These are phyloP conservation scores for Nycteola revayana DNA, from an alignment of 2,888 invertebrate species.

Conservation along the genomic window DNA sequence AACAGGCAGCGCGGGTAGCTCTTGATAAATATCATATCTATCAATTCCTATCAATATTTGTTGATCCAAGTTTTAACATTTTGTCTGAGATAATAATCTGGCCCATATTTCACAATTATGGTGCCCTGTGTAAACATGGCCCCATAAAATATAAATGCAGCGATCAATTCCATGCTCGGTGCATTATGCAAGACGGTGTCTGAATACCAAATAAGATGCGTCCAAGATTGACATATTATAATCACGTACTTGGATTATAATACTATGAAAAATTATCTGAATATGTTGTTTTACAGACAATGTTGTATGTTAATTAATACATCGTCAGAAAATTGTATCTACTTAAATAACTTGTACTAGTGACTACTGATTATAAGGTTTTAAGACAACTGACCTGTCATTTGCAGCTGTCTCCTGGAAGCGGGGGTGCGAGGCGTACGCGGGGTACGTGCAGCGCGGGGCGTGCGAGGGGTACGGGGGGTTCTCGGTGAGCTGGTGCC, in stretches of 20 bases:
- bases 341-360: no score
- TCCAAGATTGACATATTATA: conserved; percentile 25
- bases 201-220: conserved; percentile 38
- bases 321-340: conserved; percentile 5
- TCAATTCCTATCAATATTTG: conserved; percentile 22
- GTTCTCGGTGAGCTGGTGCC: conserved; percentile 64
- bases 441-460: conserved; percentile 69
- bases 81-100: conserved; percentile 19
- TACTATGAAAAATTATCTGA: conserved; percentile 22
- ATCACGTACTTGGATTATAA: conserved; percentile 10
- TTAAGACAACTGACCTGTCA: conserved; percentile 65
- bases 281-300: conserved; percentile 2
- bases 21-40: conserved; percentile 14
- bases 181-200: conserved; percentile 38
- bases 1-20: conserved; percentile 25
- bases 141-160: conserved; percentile 31
- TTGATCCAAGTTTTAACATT: conserved; percentile 18
- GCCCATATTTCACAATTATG: conserved; percentile 32
- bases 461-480: conserved; percentile 66
- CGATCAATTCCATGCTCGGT: conserved; percentile 28
- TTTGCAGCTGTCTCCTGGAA: conserved; percentile 76
- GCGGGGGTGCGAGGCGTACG: conserved; percentile 73
- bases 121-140: conserved; percentile 22
- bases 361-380: conserved; percentile 7
- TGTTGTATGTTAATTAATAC: not conserved